Evolutionary conservation across 1,140 invertebrate genomes (phyloP), one percentile per base, ranked within the genome.

Genomic region (Drosophila mauritiana): DNA sequence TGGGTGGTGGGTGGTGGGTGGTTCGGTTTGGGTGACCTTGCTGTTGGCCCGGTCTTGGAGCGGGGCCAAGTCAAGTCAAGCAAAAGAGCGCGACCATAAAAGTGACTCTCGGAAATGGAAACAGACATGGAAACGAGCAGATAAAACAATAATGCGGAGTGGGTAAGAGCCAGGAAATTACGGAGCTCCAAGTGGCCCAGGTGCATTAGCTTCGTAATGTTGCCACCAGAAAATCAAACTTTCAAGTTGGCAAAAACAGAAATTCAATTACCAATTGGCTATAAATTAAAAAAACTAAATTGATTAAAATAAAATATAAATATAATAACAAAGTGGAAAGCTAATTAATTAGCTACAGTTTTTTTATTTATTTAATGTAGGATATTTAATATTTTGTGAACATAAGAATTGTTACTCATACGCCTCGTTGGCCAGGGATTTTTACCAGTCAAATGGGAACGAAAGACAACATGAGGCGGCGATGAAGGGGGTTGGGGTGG

Each of bases 61-160:
- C 55, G 55, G 46, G 46, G 68, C 68, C 69, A 73, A 72, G 54
- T 52, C 67, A 53, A 73, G 69, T 61, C 48, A 72, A 59, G 55
- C 46, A 73, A 73, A 40, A 48, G 40, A 61, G 34, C 48, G 68
- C 46, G 54, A 36, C 64, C 49, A 70, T 70, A 70, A 69, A 69
- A 70, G 67, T 69, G 67, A 36, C 65, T 37, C 20, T 49, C 20
- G 51, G 64, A 42, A 70, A 48, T 57, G 36, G 39, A 48, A 70
- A 25, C 63, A 36, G 31, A 67, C 67, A 45, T 69, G 48, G 65
- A 68, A 58, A 34, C 68, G 34, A 40, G 34, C 39, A 72, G 69
- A 73, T 73, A 73, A 73, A 59, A 61, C 68, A 61, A 73, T 73
- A 73, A 73, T 59, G 53, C 64, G 40, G 36, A 70, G 36, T 56